Evolutionary conservation across 1,140 invertebrate species (phyloP), one percentile per base, ranked within the genome.

Genomic region (Eumaeus atala): DNA sequence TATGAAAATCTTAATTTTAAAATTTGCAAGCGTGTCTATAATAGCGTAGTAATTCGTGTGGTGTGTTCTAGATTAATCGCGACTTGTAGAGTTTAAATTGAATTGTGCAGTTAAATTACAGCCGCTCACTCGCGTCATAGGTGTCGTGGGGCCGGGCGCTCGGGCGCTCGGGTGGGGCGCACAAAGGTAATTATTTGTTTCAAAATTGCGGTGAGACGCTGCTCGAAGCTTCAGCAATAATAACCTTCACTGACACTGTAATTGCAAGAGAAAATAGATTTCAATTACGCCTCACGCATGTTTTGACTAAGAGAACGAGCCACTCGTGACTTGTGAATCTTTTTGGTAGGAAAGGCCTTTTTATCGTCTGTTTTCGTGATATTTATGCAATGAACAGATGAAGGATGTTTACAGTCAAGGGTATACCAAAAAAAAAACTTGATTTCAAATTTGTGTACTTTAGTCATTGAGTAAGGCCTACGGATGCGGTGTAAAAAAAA

Each of bases 201-300:
- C 48, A 50, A 51, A 51, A 47, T 57, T 51, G 16, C 51, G 40
- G 42, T 42, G 55, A 40, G 9, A 36, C 16, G 14, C 50, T 40
- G 51, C 21, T n/a, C 12, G 56, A 14, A 18, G 34, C 10, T 50
- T 34, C 44, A 11, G 18, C 35, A 34, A 52, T 14, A 38, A 40
- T 59, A 54, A 28, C 51, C 48, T 51, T 21, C 38, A 10, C 48
- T 37, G 53, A 54, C 58, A 54, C n/a, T 16, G 34, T 59, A 50
- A 58, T 58, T 54, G 51, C 51, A 50, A 42, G 47, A 37, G 44
- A 36, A 35, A 50, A 50, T 50, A 35, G 33, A 44, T 17, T 17
- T 16, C 40, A 44, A 44, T 44, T 44, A 14, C 40, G 14, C 5
- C 16, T 10, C 35, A 44, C 40, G 40, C 40, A 16, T 44, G 40